Percentiles rank a stretch among this genome's conserved stretches.
phyloP scores from a whole-genome alignment of 2,797 vertebrate genomes.

The Pampus argenteus region DNA sequence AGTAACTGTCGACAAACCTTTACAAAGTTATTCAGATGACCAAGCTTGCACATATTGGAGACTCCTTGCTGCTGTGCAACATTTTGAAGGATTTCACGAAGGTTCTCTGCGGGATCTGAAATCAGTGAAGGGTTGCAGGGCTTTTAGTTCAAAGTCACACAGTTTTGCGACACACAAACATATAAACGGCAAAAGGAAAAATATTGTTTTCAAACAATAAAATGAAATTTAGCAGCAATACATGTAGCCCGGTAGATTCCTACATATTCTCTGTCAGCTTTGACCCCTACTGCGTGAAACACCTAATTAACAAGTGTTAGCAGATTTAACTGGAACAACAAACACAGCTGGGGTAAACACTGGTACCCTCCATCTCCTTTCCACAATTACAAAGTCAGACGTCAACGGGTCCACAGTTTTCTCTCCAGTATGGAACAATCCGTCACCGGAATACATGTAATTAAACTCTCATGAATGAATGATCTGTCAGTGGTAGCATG shows the following conservation, averaged over 20 bases:
- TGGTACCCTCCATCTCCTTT: slow-evolving; percentile 9
- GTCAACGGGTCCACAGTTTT: neutral
- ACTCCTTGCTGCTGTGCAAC: slow-evolving; percentile 92
- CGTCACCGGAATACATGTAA: neutral
- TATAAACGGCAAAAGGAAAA: no score
- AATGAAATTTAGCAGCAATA: no score
- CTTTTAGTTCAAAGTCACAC: neutral
- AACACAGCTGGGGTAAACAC: slow-evolving; percentile 27
- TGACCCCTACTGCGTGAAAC: no score
- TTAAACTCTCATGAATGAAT: no score
- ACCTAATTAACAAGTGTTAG: no score
- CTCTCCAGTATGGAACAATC: neutral
- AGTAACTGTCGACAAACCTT: slow-evolving; percentile 89
- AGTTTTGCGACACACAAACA: neutral
- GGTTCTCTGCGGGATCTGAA: slow-evolving; percentile 91
- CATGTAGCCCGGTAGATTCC: no score
- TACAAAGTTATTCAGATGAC: slow-evolving; percentile 94
- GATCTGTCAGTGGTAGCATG: no score
- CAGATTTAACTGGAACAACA: slow-evolving; percentile 8
- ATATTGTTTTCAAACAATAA: neutral
- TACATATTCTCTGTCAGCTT: no score
- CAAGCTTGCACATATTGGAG: slow-evolving; percentile 93
- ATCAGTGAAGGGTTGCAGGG: neutral
- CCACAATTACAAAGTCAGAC: neutral
- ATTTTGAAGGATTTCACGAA: slow-evolving; percentile 94